Conservation (phyloP, 1,140 invertebrate species). For the Agrypnia vestita region DNA sequence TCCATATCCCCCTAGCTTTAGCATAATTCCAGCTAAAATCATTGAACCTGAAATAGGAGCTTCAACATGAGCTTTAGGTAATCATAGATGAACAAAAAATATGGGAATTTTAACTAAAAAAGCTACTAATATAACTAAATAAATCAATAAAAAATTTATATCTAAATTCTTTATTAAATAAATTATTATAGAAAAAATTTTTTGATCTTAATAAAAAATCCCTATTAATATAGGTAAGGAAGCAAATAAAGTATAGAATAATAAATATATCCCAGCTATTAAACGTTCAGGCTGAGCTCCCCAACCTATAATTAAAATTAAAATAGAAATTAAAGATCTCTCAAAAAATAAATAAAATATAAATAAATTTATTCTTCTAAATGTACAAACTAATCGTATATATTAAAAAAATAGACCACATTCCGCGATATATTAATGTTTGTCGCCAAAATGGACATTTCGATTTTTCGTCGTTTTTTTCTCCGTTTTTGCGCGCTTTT, state of each 20-base stretch:
- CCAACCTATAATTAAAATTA: slow-evolving; percentile 78
- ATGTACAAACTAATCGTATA: slow-evolving; percentile 74
- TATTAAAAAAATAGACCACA: slow-evolving; percentile 74
- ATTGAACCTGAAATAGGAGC: slow-evolving; percentile 80
- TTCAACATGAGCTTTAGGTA: slow-evolving; percentile 83
- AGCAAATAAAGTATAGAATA: slow-evolving; percentile 77
- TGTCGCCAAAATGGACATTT: too few species aligned
- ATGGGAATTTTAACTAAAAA: slow-evolving; percentile 83
- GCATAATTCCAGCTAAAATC: slow-evolving; percentile 80
- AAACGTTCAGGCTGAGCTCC: slow-evolving; percentile 77
- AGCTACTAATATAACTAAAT: slow-evolving; percentile 72
- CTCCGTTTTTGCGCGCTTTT: too few species aligned
- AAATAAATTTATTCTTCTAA: slow-evolving; percentile 75
- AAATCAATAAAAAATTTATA: slow-evolving; percentile 67
- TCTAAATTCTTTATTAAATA: slow-evolving; percentile 49
- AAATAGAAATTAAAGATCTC: slow-evolving; percentile 75
- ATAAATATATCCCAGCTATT: slow-evolving; percentile 75
- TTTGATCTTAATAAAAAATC: slow-evolving; percentile 73
- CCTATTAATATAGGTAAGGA: slow-evolving; percentile 76
- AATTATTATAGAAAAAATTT: too few species aligned
- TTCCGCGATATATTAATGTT: too few species aligned
- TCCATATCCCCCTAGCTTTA: slow-evolving; percentile 81
- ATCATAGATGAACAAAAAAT: slow-evolving; percentile 80
- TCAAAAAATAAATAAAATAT: slow-evolving; percentile 82
- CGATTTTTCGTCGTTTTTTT: too few species aligned